Conservation (phyloP, 2,888 invertebrate genomes). For the Ctenicera cuprea region DNA sequence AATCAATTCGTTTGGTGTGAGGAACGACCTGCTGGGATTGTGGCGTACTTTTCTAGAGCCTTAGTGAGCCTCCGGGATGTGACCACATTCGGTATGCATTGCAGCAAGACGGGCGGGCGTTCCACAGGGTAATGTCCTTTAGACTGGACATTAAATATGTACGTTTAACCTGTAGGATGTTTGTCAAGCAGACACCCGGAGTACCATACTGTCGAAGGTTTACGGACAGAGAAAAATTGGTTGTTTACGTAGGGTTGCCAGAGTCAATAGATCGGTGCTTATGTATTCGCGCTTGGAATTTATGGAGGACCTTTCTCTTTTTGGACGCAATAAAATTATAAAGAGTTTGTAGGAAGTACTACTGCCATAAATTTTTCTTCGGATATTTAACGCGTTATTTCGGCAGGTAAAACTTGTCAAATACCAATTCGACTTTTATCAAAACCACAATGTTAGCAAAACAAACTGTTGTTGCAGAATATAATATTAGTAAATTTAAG, state of each 20-base stretch:
- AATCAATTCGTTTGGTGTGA: conserved; percentile 38
- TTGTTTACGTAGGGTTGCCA: conserved; percentile 26
- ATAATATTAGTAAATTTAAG: too few species aligned
- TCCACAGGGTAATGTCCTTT: conserved; percentile 42
- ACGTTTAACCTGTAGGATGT: conserved; percentile 24
- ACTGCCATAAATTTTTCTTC: background rate
- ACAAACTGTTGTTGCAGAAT: too few species aligned
- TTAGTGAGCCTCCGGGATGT: conserved; percentile 40
- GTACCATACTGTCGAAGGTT: conserved; percentile 21
- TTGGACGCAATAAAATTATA: conserved; percentile 9
- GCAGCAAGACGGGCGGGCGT: conserved; percentile 45
- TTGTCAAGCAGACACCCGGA: conserved; percentile 25
- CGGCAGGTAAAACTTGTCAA: too few species aligned
- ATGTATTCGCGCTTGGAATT: conserved; percentile 16
- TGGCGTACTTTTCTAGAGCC: conserved; percentile 33
- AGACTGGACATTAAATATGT: conserved; percentile 50
- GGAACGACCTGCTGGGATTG: conserved; percentile 23
- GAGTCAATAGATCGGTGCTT: conserved; percentile 19
- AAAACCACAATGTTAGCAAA: too few species aligned
- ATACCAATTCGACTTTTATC: too few species aligned
- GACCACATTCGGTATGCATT: conserved; percentile 55
- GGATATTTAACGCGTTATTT: too few species aligned
- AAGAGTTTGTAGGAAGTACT: conserved; percentile 1
- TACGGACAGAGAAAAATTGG: conserved; percentile 25
- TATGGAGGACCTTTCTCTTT: conserved; percentile 10